These are phyloP conservation scores for Agrochola lychnidis DNA, from an alignment of 2,888 invertebrate species.

Conservation along the genomic window DNA sequence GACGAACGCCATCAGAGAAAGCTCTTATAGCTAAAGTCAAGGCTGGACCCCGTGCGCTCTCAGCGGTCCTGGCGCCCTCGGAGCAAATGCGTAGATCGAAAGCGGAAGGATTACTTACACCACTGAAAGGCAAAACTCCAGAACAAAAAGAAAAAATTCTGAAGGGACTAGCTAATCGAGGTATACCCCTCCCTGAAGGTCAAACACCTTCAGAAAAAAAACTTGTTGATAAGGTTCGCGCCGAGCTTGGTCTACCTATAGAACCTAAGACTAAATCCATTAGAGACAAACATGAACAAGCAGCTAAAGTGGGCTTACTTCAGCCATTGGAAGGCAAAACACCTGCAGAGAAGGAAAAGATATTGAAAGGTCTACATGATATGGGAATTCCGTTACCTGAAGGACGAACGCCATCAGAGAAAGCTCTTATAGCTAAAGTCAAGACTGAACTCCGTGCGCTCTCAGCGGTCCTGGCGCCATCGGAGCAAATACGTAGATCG, in stretches of 20 bases:
- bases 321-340: too few relatives aligned
- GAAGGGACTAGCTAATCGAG: constrained; percentile 19
- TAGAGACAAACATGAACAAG: too few relatives aligned
- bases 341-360: too few relatives aligned
- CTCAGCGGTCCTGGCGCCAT: too few relatives aligned
- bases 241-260: constrained; percentile 51
- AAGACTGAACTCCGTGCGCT: too few relatives aligned
- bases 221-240: constrained; percentile 42
- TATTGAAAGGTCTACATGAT: too few relatives aligned
- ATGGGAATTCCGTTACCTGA: too few relatives aligned
- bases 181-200: constrained; percentile 33
- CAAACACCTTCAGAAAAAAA: constrained; percentile 66
- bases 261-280: too few relatives aligned
- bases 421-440: too few relatives aligned
- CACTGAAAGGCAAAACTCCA: constrained; percentile 58
- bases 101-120: neutral
- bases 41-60: neutral
- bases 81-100: neutral
- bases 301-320: too few relatives aligned
- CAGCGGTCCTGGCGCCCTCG: neutral
- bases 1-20: constrained; percentile 22
- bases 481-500: too few relatives aligned
- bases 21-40: constrained; percentile 16
- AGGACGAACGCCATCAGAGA: too few relatives aligned
- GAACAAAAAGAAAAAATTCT: constrained; percentile 19